Conservation (phyloP, 1,140 invertebrate genomes). For the Drosophila oshimai region DNA sequence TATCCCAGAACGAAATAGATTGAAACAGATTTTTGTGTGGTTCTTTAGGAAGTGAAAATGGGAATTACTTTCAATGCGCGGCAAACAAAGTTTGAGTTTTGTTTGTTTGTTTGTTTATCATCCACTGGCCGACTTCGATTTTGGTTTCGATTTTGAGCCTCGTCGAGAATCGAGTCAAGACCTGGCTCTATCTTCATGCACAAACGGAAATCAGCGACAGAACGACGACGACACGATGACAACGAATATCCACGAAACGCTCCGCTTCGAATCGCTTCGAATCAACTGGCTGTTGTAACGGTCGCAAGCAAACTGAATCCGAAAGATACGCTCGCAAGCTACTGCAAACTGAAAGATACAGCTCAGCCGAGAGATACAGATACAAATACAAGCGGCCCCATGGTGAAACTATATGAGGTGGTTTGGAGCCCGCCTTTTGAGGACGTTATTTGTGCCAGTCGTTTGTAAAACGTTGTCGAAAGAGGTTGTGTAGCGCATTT, state of each 20-base stretch:
- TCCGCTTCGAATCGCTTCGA: conserved; percentile 32
- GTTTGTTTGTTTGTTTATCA: conserved; percentile 49
- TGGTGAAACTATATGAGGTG: too few species aligned
- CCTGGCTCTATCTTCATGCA: conserved; percentile 34
- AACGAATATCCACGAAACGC: conserved; percentile 52
- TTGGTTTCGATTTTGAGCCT: conserved; percentile 6
- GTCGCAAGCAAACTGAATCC: conserved; percentile 62
- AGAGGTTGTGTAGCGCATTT: too few species aligned
- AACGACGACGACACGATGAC: conserved; percentile 42
- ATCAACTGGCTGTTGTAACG: conserved; percentile 71
- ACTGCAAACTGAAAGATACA: conserved; percentile 11
- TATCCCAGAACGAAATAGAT: too few species aligned
- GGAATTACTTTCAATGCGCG: conserved; percentile 28
- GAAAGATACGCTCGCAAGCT: background rate
- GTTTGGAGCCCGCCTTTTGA: too few species aligned
- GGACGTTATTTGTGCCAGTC: too few species aligned
- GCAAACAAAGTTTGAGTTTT: conserved; percentile 50
- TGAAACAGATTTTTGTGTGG: conserved; percentile 35
- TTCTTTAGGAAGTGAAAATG: conserved; percentile 4
- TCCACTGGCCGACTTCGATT: conserved; percentile 48
- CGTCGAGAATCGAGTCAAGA: conserved; percentile 23
- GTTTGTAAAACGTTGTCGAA: too few species aligned
- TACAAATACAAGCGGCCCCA: conserved; percentile 17
- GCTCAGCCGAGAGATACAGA: conserved; percentile 24
- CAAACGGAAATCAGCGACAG: conserved; percentile 54